These are phyloP conservation scores for Lordiphosa andalusiaca DNA, from an alignment of 2,888 invertebrate species.

Conservation along the genomic window DNA sequence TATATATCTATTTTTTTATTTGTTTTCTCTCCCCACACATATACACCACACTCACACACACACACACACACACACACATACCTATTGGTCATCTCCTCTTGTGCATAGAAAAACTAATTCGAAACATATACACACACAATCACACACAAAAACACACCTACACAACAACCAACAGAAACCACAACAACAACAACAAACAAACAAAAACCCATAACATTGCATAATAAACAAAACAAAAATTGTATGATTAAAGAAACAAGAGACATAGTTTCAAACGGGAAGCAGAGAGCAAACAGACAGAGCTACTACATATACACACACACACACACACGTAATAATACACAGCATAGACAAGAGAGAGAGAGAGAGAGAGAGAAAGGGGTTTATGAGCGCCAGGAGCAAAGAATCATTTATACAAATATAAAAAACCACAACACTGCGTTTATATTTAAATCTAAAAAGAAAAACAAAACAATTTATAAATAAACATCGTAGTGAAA, in stretches of 20 bases:
- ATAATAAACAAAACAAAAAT: constrained; percentile 24
- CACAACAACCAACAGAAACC: constrained; percentile 11
- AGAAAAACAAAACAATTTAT: constrained; percentile 19
- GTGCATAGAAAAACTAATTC: constrained; percentile 14
- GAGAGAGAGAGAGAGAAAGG: constrained; percentile 20
- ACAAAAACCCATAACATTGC: constrained; percentile 17
- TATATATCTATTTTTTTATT: constrained; percentile 61
- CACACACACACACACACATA: constrained; percentile 19
- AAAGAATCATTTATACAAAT: constrained; percentile 67
- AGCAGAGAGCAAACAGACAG: constrained; percentile 27
- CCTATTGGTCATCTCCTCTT: constrained; percentile 39
- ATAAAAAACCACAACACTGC: constrained; percentile 43
- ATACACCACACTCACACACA: constrained; percentile 48
- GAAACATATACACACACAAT: constrained; percentile 21
- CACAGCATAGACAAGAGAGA: constrained; percentile 7
- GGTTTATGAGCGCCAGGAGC: constrained; percentile 58
- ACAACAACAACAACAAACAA: constrained; percentile 20
- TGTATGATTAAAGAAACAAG: constrained; percentile 27
- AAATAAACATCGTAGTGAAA: constrained; percentile 20
- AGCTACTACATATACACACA: constrained; percentile 12
- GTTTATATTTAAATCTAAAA: constrained; percentile 53
- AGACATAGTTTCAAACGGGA: constrained; percentile 60
- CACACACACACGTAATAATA: constrained; percentile 1
- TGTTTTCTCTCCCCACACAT: constrained; percentile 72
- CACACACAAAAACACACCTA: constrained; percentile 37